Base-by-base conservation (phyloP, 2,888 invertebrate genomes). In the Cremastinae sp. region DNA sequence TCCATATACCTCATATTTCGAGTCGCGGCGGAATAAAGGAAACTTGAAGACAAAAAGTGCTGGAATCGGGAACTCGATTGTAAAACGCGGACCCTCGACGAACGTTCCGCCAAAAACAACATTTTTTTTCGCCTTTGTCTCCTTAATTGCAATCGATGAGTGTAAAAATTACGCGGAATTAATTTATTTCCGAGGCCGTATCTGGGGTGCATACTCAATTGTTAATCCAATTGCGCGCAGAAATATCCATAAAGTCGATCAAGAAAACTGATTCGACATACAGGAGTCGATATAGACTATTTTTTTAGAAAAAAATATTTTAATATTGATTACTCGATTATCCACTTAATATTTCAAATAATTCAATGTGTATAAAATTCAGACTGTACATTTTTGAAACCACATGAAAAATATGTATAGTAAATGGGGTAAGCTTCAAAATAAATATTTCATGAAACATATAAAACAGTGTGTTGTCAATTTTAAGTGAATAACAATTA, bases 1-100 rank as follows among this genome's bases (percentile, higher is more conserved):
- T 75, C 77, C 80, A 34, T 54, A 28, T 28, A 36, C 59, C 82
- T 79, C 78, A 79, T 80, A 78, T 61, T 70, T 78, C 79, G 77
- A 80, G 73, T 68, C 73, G 72, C 56, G 51, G 58, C n/a, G n/a
- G 70, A 75, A 61, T 49, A 20, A 75, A 68, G 62, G 58, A 53
- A 58, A 56, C 28, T 28, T 2, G 65, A 75, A 69, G 59, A 71
- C 80, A 61, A 59, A 75, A 79, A 73, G 43, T 45, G 41, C 53
- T 16, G 71, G 74, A 54, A 75, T 59, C 41, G 53, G 64, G 76
- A 18, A 72, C 64, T 68, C 54, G 61, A 61, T 68, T 53, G 66
- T 68, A 74, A 69, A n/a, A n/a, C 58, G 43, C 8, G 36, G 36
- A 72, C 16, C 10, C 18, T 41, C 43, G 56, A 16, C 61, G 62